A percentile compares a stretch with the other conserved stretches of the same genome.
phyloP scores from a whole-genome alignment of 2,797 vertebrate species.

The Lagodon rhomboides region DNA sequence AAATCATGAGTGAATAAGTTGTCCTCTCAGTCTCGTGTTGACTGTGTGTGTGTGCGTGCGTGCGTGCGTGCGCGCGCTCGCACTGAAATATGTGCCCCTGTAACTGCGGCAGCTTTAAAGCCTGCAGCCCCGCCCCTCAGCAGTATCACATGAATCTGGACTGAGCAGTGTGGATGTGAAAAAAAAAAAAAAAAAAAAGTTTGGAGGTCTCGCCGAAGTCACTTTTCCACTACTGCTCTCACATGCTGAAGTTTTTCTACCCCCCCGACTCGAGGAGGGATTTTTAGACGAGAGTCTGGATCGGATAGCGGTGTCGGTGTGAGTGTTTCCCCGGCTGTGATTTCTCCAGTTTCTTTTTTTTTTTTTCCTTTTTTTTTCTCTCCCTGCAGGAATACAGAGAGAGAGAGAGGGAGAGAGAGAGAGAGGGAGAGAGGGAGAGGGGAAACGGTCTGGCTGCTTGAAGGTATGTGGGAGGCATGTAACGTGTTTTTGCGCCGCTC shows the following conservation, averaged over 20 bases:
- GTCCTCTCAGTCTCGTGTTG: not conserved
- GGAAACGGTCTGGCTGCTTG: slow-evolving; percentile 77
- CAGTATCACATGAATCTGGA: slow-evolving; percentile 85
- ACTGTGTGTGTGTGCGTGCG: slow-evolving; percentile 32
- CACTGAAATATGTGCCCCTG: slow-evolving; percentile 60
- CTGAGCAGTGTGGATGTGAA: slow-evolving; percentile 73
- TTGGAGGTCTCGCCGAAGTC: slow-evolving; percentile 69
- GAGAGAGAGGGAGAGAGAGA: slow-evolving; percentile 31
- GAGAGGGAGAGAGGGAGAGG: slow-evolving; percentile 23
- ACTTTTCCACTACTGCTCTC: slow-evolving; percentile 44
- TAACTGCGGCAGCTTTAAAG: slow-evolving; percentile 83
- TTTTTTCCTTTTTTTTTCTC: slow-evolving; percentile 31
- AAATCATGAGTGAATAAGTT: not conserved
- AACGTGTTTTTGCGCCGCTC: slow-evolving; percentile 59
- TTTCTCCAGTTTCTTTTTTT: slow-evolving; percentile 58
- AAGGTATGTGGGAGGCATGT: slow-evolving; percentile 84
- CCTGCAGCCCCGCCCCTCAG: slow-evolving; percentile 80
- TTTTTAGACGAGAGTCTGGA: slow-evolving; percentile 20
- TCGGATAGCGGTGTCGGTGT: slow-evolving; percentile 23
- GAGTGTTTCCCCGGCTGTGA: slow-evolving; percentile 48
- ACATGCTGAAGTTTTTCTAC: not conserved
- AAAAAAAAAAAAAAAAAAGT: slow-evolving; percentile 61
- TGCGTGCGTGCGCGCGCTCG: slow-evolving; percentile 24
- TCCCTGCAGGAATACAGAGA: slow-evolving; percentile 66
- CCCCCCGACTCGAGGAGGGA: not conserved